Conservation (phyloP, 2,113 vertebrate genomes). For the Paratilapia polleni region DNA sequence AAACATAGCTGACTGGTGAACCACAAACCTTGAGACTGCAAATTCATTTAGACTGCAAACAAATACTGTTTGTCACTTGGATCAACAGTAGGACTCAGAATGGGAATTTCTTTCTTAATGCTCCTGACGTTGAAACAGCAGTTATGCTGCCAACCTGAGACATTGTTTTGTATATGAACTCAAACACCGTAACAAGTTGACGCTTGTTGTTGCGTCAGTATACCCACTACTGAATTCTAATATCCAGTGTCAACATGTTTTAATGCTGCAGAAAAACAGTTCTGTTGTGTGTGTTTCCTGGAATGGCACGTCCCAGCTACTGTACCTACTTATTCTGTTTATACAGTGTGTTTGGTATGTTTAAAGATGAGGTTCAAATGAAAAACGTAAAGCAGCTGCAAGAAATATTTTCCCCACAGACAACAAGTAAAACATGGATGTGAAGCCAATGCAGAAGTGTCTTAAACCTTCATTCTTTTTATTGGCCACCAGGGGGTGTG, state of each 20-base stretch:
- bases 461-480: background rate
- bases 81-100: slow-evolving; percentile 8
- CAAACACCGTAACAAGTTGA: background rate
- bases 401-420: no score
- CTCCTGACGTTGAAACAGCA: slow-evolving; percentile 21
- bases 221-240: background rate
- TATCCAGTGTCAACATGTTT: background rate
- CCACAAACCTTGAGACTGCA: slow-evolving; percentile 31
- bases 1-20: slow-evolving; percentile 30
- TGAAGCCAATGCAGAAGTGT: background rate
- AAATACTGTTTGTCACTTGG: slow-evolving; percentile 16
- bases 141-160: slow-evolving; percentile 1
- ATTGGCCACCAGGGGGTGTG: background rate
- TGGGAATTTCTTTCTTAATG: background rate
- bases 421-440: background rate
- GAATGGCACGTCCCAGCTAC: background rate
- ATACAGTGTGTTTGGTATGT: background rate
- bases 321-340: background rate
- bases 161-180: background rate
- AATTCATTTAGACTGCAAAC: slow-evolving; percentile 33
- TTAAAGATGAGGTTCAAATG: background rate
- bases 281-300: background rate
- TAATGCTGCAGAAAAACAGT: background rate
- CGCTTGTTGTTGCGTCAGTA: background rate
- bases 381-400: no score